Evolutionary conservation across 2,888 invertebrate species (phyloP).

Genomic region (Leuctra nigra): DNA sequence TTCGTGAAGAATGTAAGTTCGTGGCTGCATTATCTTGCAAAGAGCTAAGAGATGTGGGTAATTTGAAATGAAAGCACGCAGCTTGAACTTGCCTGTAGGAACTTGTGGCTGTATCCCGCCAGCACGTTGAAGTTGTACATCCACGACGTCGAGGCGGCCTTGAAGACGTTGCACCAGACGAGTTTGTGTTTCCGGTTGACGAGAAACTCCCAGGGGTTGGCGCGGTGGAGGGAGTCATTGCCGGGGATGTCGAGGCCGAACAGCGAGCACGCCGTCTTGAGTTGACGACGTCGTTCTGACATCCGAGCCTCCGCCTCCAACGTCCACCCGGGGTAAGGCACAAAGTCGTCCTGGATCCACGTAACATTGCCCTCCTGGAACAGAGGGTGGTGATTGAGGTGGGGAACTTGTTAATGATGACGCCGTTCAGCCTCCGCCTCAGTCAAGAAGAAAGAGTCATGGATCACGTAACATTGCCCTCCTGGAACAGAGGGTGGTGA

Average conservation of each 20-base stretch:
- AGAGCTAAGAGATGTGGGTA: too few relatives aligned
- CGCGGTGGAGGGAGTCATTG: slow-evolving; percentile 41
- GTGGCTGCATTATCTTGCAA: too few relatives aligned
- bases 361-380: slow-evolving; percentile 2
- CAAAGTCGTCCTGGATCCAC: slow-evolving; percentile 8
- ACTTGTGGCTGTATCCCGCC: slow-evolving; percentile 73
- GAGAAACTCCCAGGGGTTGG: slow-evolving; percentile 81
- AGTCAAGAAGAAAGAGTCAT: too few relatives aligned
- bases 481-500: too few relatives aligned
- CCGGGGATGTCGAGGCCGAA: slow-evolving; percentile 54
- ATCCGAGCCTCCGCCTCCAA: slow-evolving; percentile 49
- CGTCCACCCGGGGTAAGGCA: slow-evolving; percentile 24
- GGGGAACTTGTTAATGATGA: too few relatives aligned
- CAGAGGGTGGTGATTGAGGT: too few relatives aligned
- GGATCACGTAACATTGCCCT: too few relatives aligned
- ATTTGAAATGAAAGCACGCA: too few relatives aligned
- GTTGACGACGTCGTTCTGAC: slow-evolving; percentile 49
- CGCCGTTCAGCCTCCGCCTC: too few relatives aligned
- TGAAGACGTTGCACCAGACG: slow-evolving; percentile 37
- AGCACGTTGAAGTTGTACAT: slow-evolving; percentile 86
- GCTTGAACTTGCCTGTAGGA: slow-evolving; percentile 67
- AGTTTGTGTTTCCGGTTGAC: slow-evolving; percentile 72
- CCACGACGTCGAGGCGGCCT: slow-evolving; percentile 86
- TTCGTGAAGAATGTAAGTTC: too few relatives aligned
- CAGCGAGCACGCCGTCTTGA: slow-evolving; percentile 53